A percentile compares a stretch with the other conserved stretches of the same genome.
Evolutionary conservation across 2,113 vertebrate genomes (phyloP).

Genomic region (Helogale parvula): DNA sequence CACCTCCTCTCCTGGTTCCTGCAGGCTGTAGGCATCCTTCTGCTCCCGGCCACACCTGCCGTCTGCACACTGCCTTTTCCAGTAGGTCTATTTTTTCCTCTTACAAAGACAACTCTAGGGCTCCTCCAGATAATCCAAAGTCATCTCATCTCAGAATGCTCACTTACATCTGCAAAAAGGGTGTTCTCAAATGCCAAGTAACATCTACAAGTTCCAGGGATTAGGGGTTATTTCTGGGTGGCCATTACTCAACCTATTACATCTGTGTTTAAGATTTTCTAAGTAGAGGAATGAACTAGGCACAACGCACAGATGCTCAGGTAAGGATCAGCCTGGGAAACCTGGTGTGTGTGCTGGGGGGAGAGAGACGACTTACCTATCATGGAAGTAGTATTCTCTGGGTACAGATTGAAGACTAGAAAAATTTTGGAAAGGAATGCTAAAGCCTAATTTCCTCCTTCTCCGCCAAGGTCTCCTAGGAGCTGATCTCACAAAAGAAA

Average conservation of each 20-base stretch:
- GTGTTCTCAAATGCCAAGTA: neutral
- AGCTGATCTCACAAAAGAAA: neutral
- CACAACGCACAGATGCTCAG: neutral
- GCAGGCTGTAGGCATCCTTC: neutral
- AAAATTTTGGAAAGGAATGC: neutral
- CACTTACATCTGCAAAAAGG: neutral
- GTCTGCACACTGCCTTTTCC: neutral
- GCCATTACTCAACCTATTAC: neutral
- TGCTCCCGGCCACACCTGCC: too few species aligned
- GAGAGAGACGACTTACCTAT: neutral
- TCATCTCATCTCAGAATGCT: neutral
- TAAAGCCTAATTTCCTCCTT: neutral
- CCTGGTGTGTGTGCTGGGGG: neutral
- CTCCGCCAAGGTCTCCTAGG: neutral
- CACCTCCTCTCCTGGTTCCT: neutral
- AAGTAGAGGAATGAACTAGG: neutral
- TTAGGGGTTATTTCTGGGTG: neutral
- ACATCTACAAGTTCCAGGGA: neutral
- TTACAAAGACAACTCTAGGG: neutral
- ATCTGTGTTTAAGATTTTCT: neutral
- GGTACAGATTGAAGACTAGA: neutral
- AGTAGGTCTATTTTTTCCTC: neutral
- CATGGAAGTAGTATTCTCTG: neutral
- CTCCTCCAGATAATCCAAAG: neutral
- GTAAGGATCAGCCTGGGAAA: neutral